Conservation (phyloP, 92 coral and sea anemone genomes). For the Anthopleura xanthogrammica region DNA sequence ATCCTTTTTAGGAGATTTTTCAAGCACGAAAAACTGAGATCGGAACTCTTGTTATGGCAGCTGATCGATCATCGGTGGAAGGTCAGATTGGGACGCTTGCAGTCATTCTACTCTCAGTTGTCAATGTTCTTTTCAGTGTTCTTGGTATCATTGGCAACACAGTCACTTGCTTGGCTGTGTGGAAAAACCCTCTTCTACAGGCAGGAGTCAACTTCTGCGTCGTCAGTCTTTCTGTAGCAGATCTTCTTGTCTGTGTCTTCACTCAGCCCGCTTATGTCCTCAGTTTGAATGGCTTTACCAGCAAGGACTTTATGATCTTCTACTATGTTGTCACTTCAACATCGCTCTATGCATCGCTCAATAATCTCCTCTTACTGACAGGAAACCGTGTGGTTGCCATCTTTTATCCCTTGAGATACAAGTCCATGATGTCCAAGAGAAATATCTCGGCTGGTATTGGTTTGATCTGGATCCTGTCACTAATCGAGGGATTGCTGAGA, state of each 20-base stretch:
- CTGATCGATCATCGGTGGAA: constrained; percentile 26
- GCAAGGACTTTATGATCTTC: constrained; percentile 32
- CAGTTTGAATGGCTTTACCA: constrained; percentile 40
- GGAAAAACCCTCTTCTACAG: constrained; percentile 50
- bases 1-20: no score
- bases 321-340: constrained; percentile 56
- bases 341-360: constrained; percentile 55
- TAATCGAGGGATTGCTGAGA: constrained; percentile 44
- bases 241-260: constrained; percentile 51
- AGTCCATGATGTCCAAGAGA: constrained; percentile 37
- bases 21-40: no score
- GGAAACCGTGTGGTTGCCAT: constrained; percentile 56
- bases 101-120: constrained; percentile 21
- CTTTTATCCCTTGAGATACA: constrained; percentile 43
- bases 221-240: constrained; percentile 56
- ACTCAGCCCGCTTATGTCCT: constrained; percentile 60
- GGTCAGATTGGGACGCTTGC: constrained; percentile 8
- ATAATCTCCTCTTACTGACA: constrained; percentile 51
- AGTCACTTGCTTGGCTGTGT: constrained; percentile 47
- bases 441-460: constrained; percentile 28
- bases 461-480: constrained; percentile 45
- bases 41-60: constrained; percentile 4
- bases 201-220: constrained; percentile 60
- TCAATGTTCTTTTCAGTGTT: constrained; percentile 40
- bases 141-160: constrained; percentile 55